A percentile compares a stretch with the other conserved stretches of the same genome.
These are phyloP conservation scores for Schmidtea mediterranea DNA, from an alignment of 1,140 invertebrate species.

Conservation along the genomic window DNA sequence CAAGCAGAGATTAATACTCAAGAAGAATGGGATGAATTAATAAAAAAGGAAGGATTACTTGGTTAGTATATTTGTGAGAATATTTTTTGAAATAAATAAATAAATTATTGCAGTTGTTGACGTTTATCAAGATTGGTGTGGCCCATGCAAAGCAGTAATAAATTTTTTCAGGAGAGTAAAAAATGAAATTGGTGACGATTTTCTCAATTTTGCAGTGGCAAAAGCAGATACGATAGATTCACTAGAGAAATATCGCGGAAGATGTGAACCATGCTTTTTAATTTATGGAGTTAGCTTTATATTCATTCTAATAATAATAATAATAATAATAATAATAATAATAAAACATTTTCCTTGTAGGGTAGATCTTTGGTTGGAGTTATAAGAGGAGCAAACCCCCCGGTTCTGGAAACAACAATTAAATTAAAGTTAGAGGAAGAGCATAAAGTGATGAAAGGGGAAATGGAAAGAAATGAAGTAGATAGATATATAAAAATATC, in stretches of 20 bases:
- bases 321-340: slow-evolving; percentile 4
- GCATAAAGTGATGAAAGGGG: slow-evolving; percentile 30
- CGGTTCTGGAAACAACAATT: slow-evolving; percentile 43
- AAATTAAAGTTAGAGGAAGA: slow-evolving; percentile 42
- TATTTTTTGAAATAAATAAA: not conserved
- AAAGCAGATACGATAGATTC: slow-evolving; percentile 51
- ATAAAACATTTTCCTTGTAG: slow-evolving; percentile 19
- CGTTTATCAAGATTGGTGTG: slow-evolving; percentile 70
- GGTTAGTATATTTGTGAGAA: slow-evolving; percentile 31
- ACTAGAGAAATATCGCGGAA: slow-evolving; percentile 48
- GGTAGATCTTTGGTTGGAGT: slow-evolving; percentile 44
- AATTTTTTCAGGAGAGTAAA: slow-evolving; percentile 60
- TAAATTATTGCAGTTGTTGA: slow-evolving; percentile 40
- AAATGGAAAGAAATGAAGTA: slow-evolving; percentile 29
- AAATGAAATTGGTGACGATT: slow-evolving; percentile 54
- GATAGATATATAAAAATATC: slow-evolving; percentile 24
- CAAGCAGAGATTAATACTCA: slow-evolving; percentile 34
- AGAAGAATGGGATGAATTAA: slow-evolving; percentile 55
- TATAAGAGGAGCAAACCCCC: slow-evolving; percentile 44
- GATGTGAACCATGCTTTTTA: slow-evolving; percentile 66
- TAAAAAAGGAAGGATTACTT: slow-evolving; percentile 46
- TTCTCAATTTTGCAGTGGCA: slow-evolving; percentile 46
- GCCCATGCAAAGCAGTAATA: slow-evolving; percentile 56
- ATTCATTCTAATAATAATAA: not conserved
- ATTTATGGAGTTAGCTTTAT: slow-evolving; percentile 33